Evolutionary conservation across 2,113 vertebrate genomes (phyloP), one percentile per base, ranked within the genome.

Genomic region (Pitta sordida): DNA sequence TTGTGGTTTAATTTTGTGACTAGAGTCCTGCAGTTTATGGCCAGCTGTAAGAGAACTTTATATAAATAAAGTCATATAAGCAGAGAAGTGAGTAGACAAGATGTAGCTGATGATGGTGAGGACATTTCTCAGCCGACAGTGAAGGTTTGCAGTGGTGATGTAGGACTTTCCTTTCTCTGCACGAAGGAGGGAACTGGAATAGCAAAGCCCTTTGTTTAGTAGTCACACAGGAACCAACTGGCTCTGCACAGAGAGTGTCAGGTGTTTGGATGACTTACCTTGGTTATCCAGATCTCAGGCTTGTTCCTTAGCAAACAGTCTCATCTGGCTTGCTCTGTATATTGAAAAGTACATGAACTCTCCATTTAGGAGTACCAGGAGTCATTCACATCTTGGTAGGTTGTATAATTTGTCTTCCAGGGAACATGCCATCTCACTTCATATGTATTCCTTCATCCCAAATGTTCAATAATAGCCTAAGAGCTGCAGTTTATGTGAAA

Each of bases 161-260:
- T 17, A 6, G 36, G 53, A 60, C n/a, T 75, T 76, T 41, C 30
- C 22, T 58, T 60, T 23, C 20, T 26, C 26, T 76, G 22, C 2
- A 4, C 1, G 6, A 53, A 64, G 48, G 53, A 88, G 26, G 30
- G 36, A 62, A 27, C 18, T 77, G 36, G n/a, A 74, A 76, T n/a
- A 76, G 59, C 46, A 74, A 76, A 53, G 4, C 21, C 19, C 17
- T 60, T 15, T 73, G 23, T 32, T 68, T 15, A 44, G 3, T 21
- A 56, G 36, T 65, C 78, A 13, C 2, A 1, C 0, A 4, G 74
- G 46, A 77, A 58, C 23, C 4, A 3, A 22, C 36, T 79, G 15
- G 17, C 43, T 70, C 0, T 69, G 20, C 29, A 20, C 13, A 0
- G 1, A 32, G n/a, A 26, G 30, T 44, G 64, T 80, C 7, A 65